A percentile compares a stretch with the other conserved stretches of the same genome.
phyloP scores from a whole-genome alignment of 1,140 invertebrate species.

The Caenorhabditis remanei region DNA sequence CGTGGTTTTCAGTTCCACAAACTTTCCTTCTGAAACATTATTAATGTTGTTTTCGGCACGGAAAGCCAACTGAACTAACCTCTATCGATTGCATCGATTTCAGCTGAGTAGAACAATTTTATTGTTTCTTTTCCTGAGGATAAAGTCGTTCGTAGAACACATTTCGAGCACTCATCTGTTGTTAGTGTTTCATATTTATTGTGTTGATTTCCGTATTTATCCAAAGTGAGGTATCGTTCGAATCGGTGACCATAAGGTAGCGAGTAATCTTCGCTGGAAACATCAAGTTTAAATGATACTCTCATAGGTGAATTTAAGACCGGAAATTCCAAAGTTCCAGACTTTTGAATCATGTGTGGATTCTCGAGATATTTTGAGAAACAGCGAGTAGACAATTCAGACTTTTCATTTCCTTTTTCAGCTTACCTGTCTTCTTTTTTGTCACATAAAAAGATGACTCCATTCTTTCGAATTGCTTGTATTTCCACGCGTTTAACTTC shows the following conservation, averaged over 20 bases:
- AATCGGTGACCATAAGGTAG: background rate
- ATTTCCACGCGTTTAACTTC: background rate
- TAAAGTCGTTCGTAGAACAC: background rate
- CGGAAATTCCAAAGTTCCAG: no score
- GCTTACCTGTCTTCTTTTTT: background rate
- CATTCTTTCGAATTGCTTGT: slow-evolving; percentile 2
- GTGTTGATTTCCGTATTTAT: background rate
- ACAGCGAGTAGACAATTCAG: no score
- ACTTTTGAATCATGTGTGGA: no score
- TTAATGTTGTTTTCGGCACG: no score
- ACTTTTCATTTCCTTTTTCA: no score
- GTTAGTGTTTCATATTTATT: background rate
- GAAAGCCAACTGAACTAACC: no score
- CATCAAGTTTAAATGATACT: no score
- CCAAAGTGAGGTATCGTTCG: background rate
- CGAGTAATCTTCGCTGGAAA: background rate
- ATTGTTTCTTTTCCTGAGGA: background rate
- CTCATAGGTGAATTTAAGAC: no score
- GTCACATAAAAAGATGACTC: background rate
- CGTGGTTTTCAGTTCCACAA: background rate
- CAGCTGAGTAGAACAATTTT: background rate
- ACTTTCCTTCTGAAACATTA: background rate
- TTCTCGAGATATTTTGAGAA: no score
- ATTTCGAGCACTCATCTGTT: background rate
- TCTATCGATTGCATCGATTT: background rate